Evolutionary conservation across 2,888 invertebrate genomes (phyloP).

Genomic region (Phlogophora meticulosa): DNA sequence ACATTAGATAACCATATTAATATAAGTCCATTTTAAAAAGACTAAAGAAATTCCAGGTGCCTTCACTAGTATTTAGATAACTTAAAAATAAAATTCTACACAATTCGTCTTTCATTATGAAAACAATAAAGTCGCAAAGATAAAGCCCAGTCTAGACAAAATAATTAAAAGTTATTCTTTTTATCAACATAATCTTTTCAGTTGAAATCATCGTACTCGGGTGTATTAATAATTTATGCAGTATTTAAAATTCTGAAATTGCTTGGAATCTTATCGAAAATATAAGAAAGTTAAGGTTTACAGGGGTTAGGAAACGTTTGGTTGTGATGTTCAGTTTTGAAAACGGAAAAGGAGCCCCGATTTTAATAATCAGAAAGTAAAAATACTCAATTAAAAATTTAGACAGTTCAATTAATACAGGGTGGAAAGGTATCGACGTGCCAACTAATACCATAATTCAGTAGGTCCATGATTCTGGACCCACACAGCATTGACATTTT

Average conservation of each 20-base stretch:
- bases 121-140: slow-evolving; percentile 26
- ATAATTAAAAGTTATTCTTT: slow-evolving; percentile 36
- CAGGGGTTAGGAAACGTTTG: too few relatives aligned
- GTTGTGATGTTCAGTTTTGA: too few relatives aligned
- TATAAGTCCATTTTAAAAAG: background rate
- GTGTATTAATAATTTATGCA: slow-evolving; percentile 48
- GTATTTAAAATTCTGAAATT: slow-evolving; percentile 25
- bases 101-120: slow-evolving; percentile 16
- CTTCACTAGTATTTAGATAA: background rate
- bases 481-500: too few relatives aligned
- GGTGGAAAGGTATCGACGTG: too few relatives aligned
- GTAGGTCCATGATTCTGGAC: too few relatives aligned
- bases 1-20: too few relatives aligned
- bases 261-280: background rate
- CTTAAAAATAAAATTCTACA: slow-evolving; percentile 6
- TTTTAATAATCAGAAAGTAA: background rate
- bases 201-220: slow-evolving; percentile 11
- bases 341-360: background rate
- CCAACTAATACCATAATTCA: too few relatives aligned
- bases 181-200: slow-evolving; percentile 41
- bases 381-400: too few relatives aligned
- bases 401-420: too few relatives aligned
- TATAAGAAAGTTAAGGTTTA: too few relatives aligned
- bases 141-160: slow-evolving; percentile 50
- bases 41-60: background rate